Percentiles rank a stretch among this genome's conserved stretches.
phyloP scores from a whole-genome alignment of 2,113 vertebrate genomes.

The Zosterops hypoxanthus region DNA sequence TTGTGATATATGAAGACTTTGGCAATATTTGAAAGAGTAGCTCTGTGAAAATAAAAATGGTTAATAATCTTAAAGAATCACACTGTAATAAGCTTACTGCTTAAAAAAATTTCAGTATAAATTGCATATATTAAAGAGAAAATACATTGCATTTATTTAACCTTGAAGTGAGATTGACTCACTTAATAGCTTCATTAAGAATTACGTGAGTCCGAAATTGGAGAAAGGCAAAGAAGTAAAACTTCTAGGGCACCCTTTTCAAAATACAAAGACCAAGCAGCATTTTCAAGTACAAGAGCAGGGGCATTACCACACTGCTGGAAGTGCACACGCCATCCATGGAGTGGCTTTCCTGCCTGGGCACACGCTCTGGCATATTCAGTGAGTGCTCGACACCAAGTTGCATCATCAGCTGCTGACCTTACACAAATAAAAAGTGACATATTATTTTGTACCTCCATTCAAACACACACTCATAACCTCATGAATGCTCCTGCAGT shows the following conservation, averaged over 20 bases:
- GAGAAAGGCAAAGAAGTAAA: neutral
- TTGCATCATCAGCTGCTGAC: conserved; percentile 79
- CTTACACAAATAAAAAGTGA: conserved; percentile 69
- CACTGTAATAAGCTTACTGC: neutral
- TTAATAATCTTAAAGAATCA: neutral
- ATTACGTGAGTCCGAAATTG: rapidly evolving
- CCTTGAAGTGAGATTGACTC: neutral
- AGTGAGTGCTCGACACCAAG: conserved; percentile 88
- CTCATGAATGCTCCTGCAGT: neutral
- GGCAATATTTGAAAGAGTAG: neutral
- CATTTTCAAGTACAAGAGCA: neutral
- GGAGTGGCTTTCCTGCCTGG: conserved; percentile 88
- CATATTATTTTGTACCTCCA: neutral
- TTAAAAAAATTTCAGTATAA: neutral
- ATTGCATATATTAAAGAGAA: neutral
- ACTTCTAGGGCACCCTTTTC: neutral
- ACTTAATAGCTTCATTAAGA: neutral
- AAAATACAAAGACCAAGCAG: neutral
- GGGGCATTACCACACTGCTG: conserved; percentile 85
- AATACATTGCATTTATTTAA: neutral
- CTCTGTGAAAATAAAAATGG: neutral
- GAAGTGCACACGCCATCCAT: conserved; percentile 85
- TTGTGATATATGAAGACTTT: neutral
- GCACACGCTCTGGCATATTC: conserved; percentile 92
- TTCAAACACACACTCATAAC: neutral